These are phyloP conservation scores for Scolanthus callimorphus DNA, from an alignment of 92 coral and sea anemone species.

Conservation along the genomic window DNA sequence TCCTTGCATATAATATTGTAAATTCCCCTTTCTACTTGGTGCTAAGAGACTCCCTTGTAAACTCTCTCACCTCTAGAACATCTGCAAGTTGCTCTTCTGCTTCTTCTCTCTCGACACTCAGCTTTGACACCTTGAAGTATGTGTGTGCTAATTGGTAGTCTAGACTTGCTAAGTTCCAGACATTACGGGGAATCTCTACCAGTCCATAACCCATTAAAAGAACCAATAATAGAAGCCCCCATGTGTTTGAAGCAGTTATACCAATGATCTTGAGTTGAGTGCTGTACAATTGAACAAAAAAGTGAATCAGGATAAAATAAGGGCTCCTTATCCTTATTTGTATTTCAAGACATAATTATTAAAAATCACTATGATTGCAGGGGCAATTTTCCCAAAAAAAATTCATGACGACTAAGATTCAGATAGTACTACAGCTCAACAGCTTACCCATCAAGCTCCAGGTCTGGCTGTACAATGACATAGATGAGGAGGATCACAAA, in stretches of 20 bases:
- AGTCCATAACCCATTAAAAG: constrained; percentile 96
- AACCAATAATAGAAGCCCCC: constrained; percentile 92
- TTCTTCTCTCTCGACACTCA: constrained; percentile 94
- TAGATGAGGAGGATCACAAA: constrained; percentile 83
- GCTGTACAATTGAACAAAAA: constrained; percentile 24
- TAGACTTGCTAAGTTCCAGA: constrained; percentile 88
- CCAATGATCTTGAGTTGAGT: constrained; percentile 77
- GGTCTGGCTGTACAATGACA: constrained; percentile 81
- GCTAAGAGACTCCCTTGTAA: no score
- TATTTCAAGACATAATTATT: neutral
- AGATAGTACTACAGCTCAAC: neutral
- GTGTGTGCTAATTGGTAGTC: constrained; percentile 93
- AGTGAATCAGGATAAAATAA: neutral
- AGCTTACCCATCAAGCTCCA: constrained; percentile 82
- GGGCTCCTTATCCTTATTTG: neutral
- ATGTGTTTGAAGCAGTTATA: constrained; percentile 96
- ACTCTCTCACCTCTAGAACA: constrained; percentile 68
- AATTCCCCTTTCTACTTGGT: no score
- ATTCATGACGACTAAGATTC: no score
- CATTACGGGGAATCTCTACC: constrained; percentile 91
- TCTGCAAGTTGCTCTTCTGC: constrained; percentile 93
- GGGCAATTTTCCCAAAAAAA: neutral
- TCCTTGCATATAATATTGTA: no score
- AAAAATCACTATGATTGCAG: neutral
- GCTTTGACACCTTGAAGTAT: constrained; percentile 91